Conservation (phyloP, 2,888 invertebrate genomes). For the Blera fallax region DNA sequence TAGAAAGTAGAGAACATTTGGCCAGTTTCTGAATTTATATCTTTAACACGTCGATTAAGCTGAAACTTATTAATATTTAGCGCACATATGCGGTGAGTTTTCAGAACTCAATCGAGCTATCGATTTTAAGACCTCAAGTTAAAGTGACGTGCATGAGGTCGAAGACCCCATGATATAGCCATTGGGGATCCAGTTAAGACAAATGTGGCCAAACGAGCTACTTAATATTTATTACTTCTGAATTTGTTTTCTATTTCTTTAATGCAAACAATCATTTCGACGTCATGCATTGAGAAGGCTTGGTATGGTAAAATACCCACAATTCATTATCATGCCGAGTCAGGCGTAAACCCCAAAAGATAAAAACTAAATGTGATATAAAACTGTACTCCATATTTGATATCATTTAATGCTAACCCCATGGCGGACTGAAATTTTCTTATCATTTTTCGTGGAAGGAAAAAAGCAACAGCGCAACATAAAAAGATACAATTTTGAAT, state of each 20-base stretch:
- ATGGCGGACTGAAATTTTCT: background rate
- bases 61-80: slow-evolving; percentile 5
- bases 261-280: background rate
- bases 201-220: background rate
- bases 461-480: slow-evolving; percentile 23
- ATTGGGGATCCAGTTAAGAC: background rate
- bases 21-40: background rate
- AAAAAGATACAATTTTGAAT: background rate
- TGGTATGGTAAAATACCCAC: background rate
- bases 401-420: slow-evolving; percentile 17
- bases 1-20: background rate
- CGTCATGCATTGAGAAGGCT: slow-evolving; percentile 5
- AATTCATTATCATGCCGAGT: background rate
- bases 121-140: background rate
- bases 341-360: slow-evolving; percentile 11
- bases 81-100: background rate
- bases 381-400: slow-evolving; percentile 12
- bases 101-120: background rate
- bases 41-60: background rate
- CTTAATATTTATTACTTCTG: background rate
- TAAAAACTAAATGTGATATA: slow-evolving; percentile 3
- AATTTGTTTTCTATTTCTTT: background rate
- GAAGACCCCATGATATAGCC: background rate
- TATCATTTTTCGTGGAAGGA: slow-evolving; percentile 28
- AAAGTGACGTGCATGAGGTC: background rate